phyloP scores from a whole-genome alignment of 1,140 invertebrate species.

The Drosophila orosa region DNA sequence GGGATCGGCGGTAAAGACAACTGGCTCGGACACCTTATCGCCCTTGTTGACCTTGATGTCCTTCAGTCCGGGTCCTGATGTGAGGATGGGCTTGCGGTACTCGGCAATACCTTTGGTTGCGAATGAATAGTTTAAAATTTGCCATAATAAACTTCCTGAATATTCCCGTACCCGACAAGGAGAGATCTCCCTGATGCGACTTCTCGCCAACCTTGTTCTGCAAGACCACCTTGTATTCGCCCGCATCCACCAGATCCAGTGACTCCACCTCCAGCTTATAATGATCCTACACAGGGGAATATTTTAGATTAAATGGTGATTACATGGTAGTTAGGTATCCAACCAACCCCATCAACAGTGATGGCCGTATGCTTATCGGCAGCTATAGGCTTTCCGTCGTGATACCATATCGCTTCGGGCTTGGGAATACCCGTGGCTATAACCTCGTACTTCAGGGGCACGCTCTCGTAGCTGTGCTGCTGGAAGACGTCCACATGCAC shows the following conservation, averaged over 20 bases:
- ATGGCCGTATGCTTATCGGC: conserved; percentile 87
- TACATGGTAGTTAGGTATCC: background rate
- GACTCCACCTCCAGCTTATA: conserved; percentile 90
- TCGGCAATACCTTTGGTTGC: conserved; percentile 87
- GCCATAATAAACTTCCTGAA: background rate
- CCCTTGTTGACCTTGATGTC: conserved; percentile 86
- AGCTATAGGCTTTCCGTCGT: conserved; percentile 88
- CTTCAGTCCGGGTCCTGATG: conserved; percentile 86
- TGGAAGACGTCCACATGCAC: conserved; percentile 90
- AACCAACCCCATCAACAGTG: conserved; percentile 87
- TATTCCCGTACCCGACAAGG: conserved; percentile 87
- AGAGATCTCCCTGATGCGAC: conserved; percentile 88
- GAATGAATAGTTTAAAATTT: background rate
- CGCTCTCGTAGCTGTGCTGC: conserved; percentile 90
- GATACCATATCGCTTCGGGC: conserved; percentile 91
- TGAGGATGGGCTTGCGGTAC: conserved; percentile 90
- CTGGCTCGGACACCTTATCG: conserved; percentile 90
- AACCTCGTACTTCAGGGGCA: conserved; percentile 89
- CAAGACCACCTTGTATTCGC: conserved; percentile 90
- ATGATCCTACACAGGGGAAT: conserved; percentile 84
- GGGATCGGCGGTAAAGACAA: conserved; percentile 93
- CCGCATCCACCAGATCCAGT: conserved; percentile 89
- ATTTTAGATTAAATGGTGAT: background rate
- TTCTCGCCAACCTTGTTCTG: conserved; percentile 91
- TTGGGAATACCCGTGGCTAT: conserved; percentile 89